Percentiles rank a stretch among this genome's conserved stretches.
Conservation (phyloP, 2,113 vertebrate genomes). For the Orientallactaga bullata region DNA sequence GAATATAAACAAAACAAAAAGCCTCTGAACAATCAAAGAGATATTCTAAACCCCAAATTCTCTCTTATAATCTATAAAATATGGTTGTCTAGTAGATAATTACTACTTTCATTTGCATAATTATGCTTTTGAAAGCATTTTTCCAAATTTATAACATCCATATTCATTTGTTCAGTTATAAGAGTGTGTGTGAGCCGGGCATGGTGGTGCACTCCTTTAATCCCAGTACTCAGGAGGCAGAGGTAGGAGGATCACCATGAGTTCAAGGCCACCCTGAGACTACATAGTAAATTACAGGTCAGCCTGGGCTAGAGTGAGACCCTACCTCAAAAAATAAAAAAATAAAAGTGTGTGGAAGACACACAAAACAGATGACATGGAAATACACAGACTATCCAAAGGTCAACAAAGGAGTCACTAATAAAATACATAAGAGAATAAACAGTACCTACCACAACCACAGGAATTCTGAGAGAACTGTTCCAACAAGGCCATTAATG, state of each 20-base stretch:
- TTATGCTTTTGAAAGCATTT: conserved; percentile 12
- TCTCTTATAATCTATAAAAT: neutral
- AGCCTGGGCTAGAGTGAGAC: too few species aligned
- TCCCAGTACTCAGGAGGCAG: too few species aligned
- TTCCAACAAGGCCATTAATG: conserved; percentile 97
- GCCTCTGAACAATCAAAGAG: neutral
- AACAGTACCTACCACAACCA: conserved; percentile 94
- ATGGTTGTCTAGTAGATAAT: neutral
- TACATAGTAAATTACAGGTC: too few species aligned
- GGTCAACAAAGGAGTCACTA: conserved; percentile 19
- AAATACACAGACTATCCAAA: neutral
- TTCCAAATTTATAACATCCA: neutral
- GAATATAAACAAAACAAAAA: conserved; percentile 62
- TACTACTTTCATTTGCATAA: conserved; percentile 13
- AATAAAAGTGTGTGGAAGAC: neutral
- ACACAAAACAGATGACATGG: conserved; percentile 44
- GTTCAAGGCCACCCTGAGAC: too few species aligned
- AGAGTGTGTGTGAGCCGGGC: neutral
- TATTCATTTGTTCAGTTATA: neutral
- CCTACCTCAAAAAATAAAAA: too few species aligned
- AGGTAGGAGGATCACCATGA: too few species aligned
- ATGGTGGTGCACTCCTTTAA: too few species aligned
- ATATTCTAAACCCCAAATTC: neutral
- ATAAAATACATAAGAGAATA: conserved; percentile 23
- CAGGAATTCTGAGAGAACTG: conserved; percentile 97